Base-by-base conservation (phyloP, 2,797 vertebrate genomes). In the Argyrosomus regius region DNA sequence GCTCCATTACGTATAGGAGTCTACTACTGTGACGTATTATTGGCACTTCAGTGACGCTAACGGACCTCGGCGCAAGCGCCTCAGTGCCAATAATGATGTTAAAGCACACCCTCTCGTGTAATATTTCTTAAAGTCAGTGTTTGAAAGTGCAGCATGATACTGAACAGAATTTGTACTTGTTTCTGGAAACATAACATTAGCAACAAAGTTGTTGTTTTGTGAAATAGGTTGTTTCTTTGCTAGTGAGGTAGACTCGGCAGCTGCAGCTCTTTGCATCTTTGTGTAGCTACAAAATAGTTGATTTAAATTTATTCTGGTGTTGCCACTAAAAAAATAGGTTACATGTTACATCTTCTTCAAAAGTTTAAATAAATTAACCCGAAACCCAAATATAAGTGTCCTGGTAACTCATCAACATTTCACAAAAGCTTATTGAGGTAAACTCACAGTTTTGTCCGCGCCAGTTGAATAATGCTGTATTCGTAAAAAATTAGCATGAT, bases 401-500 rank as follows among this genome's bases (percentile, higher is more conserved):
- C 53, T 28, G 17, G 46, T 80, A 80, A 64, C 50, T 54, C 58
- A 24, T 62, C 62, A 75, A 46, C 58, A 61, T 85, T 71, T 85
- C 72, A 83, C 68, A 78, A 75, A 88, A 77, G 84, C 71, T 83
- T 81, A 78, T 54, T 54, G 69, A 69, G 61, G 67, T 92, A 89
- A 89, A 88, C 70, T 84, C 49, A 8, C 68, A 76, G 73, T 81
- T 90, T 85, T 88, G 81, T 89, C 66, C 2, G 17, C 3, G 31
- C n/a, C 57, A 52, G 67, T 76, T 80, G 75, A 91, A 89, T 91
- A 91, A 90, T 87, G 91, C 90, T 89, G 84, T 80, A 90, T 86
- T 85, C 10, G 77, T 82, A 59, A 81, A 88, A 91, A 90, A 90
- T 91, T 90, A 68, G 78, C 89, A 92, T 93, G 91, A 93, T 88